A percentile compares a stretch with the other conserved stretches of the same genome.
These are phyloP conservation scores for Steromphala cineraria DNA, from an alignment of 2,888 invertebrate genomes.

Conservation along the genomic window DNA sequence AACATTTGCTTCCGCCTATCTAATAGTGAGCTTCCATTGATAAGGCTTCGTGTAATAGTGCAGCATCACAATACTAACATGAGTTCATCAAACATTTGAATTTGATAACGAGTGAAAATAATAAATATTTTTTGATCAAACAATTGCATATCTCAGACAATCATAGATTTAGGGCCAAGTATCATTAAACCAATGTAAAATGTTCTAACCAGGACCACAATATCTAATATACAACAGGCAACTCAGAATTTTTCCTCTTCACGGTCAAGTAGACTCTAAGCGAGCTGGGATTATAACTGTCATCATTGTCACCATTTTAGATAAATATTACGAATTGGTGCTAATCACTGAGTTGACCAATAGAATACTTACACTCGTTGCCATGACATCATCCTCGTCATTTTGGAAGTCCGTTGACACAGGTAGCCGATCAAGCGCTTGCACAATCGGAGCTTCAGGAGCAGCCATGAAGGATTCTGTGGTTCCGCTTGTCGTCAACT, in stretches of 20 bases:
- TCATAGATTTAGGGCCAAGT: too few relatives aligned
- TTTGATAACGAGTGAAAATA: too few relatives aligned
- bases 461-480: neutral
- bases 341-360: neutral
- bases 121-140: too few relatives aligned
- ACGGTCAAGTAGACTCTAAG: neutral
- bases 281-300: slow-evolving; percentile 8
- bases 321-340: too few relatives aligned
- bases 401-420: slow-evolving; percentile 25
- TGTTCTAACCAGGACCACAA: too few relatives aligned
- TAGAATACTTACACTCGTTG: neutral
- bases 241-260: neutral
- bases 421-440: slow-evolving; percentile 22
- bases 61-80: too few relatives aligned
- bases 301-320: neutral
- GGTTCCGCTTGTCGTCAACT: neutral
- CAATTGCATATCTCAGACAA: too few relatives aligned
- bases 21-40: too few relatives aligned
- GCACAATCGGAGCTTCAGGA: neutral
- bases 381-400: slow-evolving; percentile 24
- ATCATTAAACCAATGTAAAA: too few relatives aligned
- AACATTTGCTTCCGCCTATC: too few relatives aligned
- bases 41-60: too few relatives aligned
- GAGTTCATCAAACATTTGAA: too few relatives aligned
- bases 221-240: neutral